Base-by-base conservation (phyloP, 2,113 vertebrate genomes). In the Strix uralensis region DNA sequence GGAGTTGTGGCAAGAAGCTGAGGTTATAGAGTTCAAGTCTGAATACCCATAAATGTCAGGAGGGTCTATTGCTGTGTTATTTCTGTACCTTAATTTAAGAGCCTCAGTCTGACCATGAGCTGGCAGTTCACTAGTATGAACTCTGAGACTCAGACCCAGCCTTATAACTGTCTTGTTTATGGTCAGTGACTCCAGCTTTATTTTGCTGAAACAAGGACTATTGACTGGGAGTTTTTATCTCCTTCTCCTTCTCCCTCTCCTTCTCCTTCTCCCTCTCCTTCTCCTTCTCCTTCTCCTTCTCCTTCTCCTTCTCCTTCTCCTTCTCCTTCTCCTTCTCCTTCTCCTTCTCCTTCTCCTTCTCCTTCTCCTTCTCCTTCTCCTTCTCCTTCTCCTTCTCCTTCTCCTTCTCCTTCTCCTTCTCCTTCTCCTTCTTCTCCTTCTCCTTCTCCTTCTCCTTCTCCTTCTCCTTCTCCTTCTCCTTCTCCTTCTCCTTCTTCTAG, bases 1-100 rank as follows among this genome's bases (percentile, higher is more conserved):
- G 44, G n/a, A 91, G 12, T 92, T 66, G 47, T 81, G 57, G 51
- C 69, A 92, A 94, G 52, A 74, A 91, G 23, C 13, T 72, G 81
- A 95, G 16, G 34, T 75, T 81, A 47, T 7, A 59, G 52, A 42
- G n/a, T 61, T 90, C 52, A 81, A 29, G n/a, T 61, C 47, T 83
- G 86, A 93, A 62, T 81, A 44, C 27, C 8, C n/a, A 79, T 81
- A 85, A 94, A 72, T 61, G 66, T 5, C 72, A 20, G 9, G 57
- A 85, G 38, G 15, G 1, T 85, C 18, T 79, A 21, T 27, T 78
- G 25, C n/a, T 54, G 19, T 57, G 27, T 81, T 84, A 52, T 67
- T 81, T 75, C 44, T 57, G 13, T 87, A 77, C 34, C 34, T 84
- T 65, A 47, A 72, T 65, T 78, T 59, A 51, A 89, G 51, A 87